Conservation (phyloP, 2,113 vertebrate genomes). For the Perognathus longimembris region DNA sequence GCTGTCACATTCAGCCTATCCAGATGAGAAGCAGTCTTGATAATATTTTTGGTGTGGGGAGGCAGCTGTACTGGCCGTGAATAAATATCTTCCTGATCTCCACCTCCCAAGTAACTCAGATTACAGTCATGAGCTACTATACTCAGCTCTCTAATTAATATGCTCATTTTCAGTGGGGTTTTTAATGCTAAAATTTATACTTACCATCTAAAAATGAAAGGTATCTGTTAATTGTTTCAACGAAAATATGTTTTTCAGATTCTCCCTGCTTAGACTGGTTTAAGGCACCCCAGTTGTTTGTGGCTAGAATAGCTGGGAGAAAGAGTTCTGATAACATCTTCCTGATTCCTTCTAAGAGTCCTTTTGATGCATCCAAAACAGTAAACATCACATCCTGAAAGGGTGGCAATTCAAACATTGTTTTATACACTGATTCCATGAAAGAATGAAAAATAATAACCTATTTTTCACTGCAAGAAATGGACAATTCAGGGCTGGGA, state of each 20-base stretch:
- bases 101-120: no score
- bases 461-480: conserved; percentile 10
- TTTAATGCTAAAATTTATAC: conserved; percentile 63
- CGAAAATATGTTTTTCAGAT: conserved; percentile 86
- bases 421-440: conserved; percentile 45
- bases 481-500: not conserved
- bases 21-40: no score
- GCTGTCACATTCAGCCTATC: no score
- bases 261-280: conserved; percentile 86
- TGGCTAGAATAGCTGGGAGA: conserved; percentile 86
- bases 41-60: no score
- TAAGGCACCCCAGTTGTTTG: conserved; percentile 88
- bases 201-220: conserved; percentile 89
- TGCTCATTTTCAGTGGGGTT: conserved; percentile 53
- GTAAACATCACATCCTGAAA: conserved; percentile 89
- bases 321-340: conserved; percentile 83
- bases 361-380: conserved; percentile 88
- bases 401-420: conserved; percentile 37
- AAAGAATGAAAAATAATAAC: conserved; percentile 23
- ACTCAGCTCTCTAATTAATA: not conserved
- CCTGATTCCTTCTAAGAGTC: conserved; percentile 86
- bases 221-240: conserved; percentile 85
- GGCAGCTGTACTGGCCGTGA: no score
- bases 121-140: no score
- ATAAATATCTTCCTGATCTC: no score